A percentile compares a stretch with the other conserved stretches of the same genome.
These are phyloP conservation scores for Rhynchonycteris naso DNA, from an alignment of 2,797 vertebrate species.

Conservation along the genomic window DNA sequence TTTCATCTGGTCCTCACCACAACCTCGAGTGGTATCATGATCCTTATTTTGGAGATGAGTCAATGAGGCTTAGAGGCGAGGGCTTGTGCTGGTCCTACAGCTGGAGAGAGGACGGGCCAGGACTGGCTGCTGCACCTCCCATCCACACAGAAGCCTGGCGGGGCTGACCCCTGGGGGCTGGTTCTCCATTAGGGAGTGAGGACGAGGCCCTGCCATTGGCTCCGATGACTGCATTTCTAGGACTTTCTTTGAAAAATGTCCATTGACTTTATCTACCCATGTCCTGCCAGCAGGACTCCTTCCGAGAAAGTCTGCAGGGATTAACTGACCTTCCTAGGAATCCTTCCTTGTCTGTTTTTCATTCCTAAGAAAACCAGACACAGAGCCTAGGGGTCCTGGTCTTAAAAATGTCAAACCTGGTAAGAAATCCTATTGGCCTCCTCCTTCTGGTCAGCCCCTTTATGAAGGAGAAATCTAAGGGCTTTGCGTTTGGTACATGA, in stretches of 20 bases:
- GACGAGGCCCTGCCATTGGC: neutral
- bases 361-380: neutral
- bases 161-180: neutral
- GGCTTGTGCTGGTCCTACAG: neutral
- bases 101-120: neutral
- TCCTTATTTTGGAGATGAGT: neutral
- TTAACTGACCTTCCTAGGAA: neutral
- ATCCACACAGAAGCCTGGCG: neutral
- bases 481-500: neutral
- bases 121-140: accelerated
- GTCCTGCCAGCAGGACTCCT: neutral
- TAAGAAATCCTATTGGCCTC: neutral
- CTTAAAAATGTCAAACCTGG: neutral
- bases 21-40: no score
- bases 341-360: neutral
- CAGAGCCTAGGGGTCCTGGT: neutral
- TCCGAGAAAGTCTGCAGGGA: neutral
- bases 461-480: neutral
- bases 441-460: neutral
- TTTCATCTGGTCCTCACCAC: neutral
- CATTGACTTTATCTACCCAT: neutral
- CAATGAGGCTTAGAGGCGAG: neutral
- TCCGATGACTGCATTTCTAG: neutral
- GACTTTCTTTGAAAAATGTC: neutral
- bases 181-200: neutral